These are phyloP conservation scores for Nothobranchius furzeri DNA, from an alignment of 2,113 vertebrate species.

Conservation along the genomic window DNA sequence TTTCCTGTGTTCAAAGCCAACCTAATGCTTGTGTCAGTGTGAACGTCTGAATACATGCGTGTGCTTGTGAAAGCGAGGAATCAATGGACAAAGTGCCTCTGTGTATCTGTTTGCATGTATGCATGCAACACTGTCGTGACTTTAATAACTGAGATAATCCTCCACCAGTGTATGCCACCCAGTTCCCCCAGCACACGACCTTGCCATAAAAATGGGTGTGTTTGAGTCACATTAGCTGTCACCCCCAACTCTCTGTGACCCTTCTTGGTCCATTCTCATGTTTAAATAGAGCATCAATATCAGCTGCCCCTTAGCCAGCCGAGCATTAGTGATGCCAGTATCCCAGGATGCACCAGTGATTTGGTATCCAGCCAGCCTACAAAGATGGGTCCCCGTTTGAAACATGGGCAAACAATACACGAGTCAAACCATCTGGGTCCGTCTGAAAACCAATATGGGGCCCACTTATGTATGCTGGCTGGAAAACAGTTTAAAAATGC, in stretches of 20 bases:
- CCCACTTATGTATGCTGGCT: no score
- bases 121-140: constrained; percentile 45
- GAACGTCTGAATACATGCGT: constrained; percentile 33
- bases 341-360: constrained; percentile 16
- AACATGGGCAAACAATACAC: no score
- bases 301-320: constrained; percentile 38
- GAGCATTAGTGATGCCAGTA: constrained; percentile 53
- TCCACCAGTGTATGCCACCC: constrained; percentile 61
- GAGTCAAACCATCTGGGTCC: no score
- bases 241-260: constrained; percentile 8
- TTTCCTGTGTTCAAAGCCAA: constrained; percentile 64
- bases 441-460: no score
- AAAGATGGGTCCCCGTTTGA: no score
- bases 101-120: constrained; percentile 44
- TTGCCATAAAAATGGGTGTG: constrained; percentile 54
- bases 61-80: constrained; percentile 24
- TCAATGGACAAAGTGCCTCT: constrained; percentile 23
- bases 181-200: constrained; percentile 57
- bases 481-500: no score
- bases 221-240: constrained; percentile 52
- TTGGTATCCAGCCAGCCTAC: no score
- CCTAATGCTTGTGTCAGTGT: constrained; percentile 56
- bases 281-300: constrained; percentile 43
- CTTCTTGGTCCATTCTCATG: constrained; percentile 34
- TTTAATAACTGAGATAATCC: constrained; percentile 69